Evolutionary conservation across 2,888 invertebrate species (phyloP).

Genomic region (Oegoconia quadripuncta): DNA sequence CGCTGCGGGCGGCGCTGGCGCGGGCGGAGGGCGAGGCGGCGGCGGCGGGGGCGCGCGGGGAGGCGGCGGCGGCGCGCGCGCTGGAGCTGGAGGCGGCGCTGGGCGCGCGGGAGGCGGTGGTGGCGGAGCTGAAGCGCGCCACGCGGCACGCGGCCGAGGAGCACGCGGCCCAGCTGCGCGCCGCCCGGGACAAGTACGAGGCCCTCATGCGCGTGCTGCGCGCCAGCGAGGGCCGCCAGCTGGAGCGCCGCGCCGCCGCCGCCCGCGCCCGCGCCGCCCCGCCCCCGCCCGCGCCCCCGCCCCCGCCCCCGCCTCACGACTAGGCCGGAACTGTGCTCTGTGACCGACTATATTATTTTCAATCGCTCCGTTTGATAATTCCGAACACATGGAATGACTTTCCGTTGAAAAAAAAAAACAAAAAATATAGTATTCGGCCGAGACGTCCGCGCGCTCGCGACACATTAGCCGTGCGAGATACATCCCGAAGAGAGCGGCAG

Average conservation of each 20-base stretch:
- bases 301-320: not conserved
- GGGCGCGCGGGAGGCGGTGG: conserved; percentile 53
- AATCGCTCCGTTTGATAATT: too few species aligned
- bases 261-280: not conserved
- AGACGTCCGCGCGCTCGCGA: too few species aligned
- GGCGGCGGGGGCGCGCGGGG: conserved; percentile 34
- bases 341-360: too few species aligned
- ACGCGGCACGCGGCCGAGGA: conserved; percentile 78
- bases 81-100: conserved; percentile 72
- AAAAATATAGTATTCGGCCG: too few species aligned
- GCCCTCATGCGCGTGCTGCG: conserved; percentile 64
- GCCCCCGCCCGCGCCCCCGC: not conserved
- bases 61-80: conserved; percentile 49
- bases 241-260: conserved; percentile 41
- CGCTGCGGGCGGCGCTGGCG: conserved; percentile 54
- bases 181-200: conserved; percentile 70
- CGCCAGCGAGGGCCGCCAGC: conserved; percentile 58
- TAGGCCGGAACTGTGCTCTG: not conserved
- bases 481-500: too few species aligned
- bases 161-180: conserved; percentile 77
- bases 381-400: too few species aligned
- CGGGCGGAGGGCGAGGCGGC: conserved; percentile 46
- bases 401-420: too few species aligned
- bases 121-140: conserved; percentile 68
- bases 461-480: too few species aligned